Evolutionary conservation across 2,797 vertebrate genomes (phyloP), one percentile per base, ranked within the genome.

Genomic region (Periophthalmus magnuspinnatus): DNA sequence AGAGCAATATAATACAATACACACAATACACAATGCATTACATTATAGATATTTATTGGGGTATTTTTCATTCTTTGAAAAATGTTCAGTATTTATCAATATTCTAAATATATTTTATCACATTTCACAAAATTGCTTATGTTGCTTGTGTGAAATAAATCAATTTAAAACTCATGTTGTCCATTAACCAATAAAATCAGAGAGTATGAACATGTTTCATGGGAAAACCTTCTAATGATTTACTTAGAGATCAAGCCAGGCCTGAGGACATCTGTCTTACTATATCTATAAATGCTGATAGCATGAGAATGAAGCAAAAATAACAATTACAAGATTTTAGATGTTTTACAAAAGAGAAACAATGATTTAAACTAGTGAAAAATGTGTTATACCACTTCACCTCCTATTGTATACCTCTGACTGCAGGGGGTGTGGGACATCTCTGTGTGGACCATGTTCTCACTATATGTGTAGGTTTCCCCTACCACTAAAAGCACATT

Each of bases 261-360:
- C 7, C 60, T 45, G 60, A 24, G 36, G 60, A 62, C 60, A 62
- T 62, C 5, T 19, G 6, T 16, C 57, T 17, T 45, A 45, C 41
- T 13, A 41, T 33, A 33, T 21, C 9, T 11, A 55, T 48, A 1
- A 1, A 17, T 48, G 47, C 14, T 48, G 13, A 13, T 14, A 16
- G 14, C 48, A 17, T 48, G 16, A 48, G 14, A 16, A 13, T 21
- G 22, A 55, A 55, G 79, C 84, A 50, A 50, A 28, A 5, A 48
- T 19, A 50, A 50, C 17, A 6, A 45, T 14, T 45, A 45, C 45
- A 45, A 45, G 41, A 41, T 14, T 45, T 45, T 11, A 11, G 5
- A 7, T 0, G 5, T 50, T 50, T 50, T 50, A 17, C 47, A 50
- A 17, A 19, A 50, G n/a, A 5, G 19, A 21, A 3, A 3, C n/a